Evolutionary conservation across 2,888 invertebrate genomes (phyloP), one percentile per base, ranked within the genome.

Genomic region (Drosophila gaucha): DNA sequence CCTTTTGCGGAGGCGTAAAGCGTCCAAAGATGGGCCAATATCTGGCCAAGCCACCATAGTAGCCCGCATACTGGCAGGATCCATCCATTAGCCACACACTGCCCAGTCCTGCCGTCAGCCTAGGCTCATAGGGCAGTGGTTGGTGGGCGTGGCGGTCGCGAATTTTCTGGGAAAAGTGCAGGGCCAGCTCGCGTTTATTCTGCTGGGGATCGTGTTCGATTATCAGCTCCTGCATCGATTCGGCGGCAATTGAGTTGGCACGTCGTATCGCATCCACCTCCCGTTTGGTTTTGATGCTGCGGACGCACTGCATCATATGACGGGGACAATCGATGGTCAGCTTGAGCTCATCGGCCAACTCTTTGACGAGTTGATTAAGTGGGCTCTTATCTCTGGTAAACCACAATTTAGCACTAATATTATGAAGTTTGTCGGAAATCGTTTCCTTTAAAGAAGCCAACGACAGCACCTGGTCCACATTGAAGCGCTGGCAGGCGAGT

Each of bases 41-140:
- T 10, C 80, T 67, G 22, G 74, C 56, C 20, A 80, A 20, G 14
- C 56, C 46, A n/a, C 80, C 74, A 6, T 56, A 62, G 38, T 80
- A 83, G 35, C 80, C 84, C 0, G 47, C 77, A 43, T 71, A 84
- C 9, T 74, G 70, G 30, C 80, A 80, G 8, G 57, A 28, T 0
- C 41, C 74, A 12, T 74, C 62, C 67, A 77, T 74, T 0, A 80
- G 63, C 60, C 80, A 70, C 8, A 71, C 20, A 0, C 57, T 58
- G 0, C 52, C 60, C 18, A 9, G 16, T 0, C 39, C 39, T 6
- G 10, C 4, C 1, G 28, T 24, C n/a, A 67, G 16, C 35, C 47
- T 56, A 4, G 67, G 59, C 16, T 35, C 56, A 18, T 50, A 55
- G 3, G 71, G 63, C 28, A 59, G 33, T 2, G 46, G 22, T n/a